Evolutionary conservation across 2,888 invertebrate genomes (phyloP), one percentile per base, ranked within the genome.

Genomic region (Julus scandinavius): DNA sequence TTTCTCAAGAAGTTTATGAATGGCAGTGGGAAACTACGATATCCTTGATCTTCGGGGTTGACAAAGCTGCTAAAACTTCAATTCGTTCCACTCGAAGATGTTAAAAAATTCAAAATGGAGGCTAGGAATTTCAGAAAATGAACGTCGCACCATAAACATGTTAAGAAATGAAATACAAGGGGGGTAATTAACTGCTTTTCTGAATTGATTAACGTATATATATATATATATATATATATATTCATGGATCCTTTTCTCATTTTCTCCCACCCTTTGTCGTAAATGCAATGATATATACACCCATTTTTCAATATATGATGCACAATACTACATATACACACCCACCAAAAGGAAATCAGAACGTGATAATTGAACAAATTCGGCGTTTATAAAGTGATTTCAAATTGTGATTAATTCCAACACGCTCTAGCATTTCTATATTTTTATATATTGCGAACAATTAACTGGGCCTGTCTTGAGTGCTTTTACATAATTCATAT

Each of bases 281-380:
- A 29, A 29, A 29, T 29, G 29, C 29, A 29, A 29, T 29, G 29
- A 29, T 29, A 29, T 29, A 29, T 29, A 29, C 29, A 29, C 29
- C 29, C 29, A 29, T 29, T 29, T 29, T 29, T 29, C 29, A 29
- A 29, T 29, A 29, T 29, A 29, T 1, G 29, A 29, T 29, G 29
- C 29, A 29, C 29, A 29, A 29, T 1, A 29, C 29, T 29, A 29
- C 29, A 29, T 29, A 0, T 29, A 29, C 29, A 29, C 29, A 29
- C 29, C 29, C 29, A 29, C 29, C 29, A 29, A 29, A 50, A 29
- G 72, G 1, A 72, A 72, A 72, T 72, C 29, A 29, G 72, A 72
- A 72, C 72, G 72, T 72, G 72, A 72, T 72, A 72, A 72, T 72
- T 72, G 29, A 72, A 72, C 72, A 29, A 72, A 72, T 72, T 72